These are phyloP conservation scores for Solen grandis DNA, from an alignment of 1,140 invertebrate species.

Conservation along the genomic window DNA sequence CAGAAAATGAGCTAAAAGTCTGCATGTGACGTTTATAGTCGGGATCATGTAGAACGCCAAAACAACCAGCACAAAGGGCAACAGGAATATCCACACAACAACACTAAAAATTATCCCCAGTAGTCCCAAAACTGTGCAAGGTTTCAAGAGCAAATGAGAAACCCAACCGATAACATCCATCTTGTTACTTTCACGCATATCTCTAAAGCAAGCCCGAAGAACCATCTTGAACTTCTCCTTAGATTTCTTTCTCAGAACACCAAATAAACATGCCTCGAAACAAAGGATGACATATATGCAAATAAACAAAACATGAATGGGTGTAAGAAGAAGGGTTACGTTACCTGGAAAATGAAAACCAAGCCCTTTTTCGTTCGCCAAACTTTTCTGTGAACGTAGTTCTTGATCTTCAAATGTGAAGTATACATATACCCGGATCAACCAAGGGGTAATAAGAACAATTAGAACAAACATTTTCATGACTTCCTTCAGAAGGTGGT, in stretches of 20 bases:
- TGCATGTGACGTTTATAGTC: conserved; percentile 26
- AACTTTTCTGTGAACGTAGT: conserved; percentile 9
- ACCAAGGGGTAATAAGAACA: too few species aligned
- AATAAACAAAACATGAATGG: conserved; percentile 26
- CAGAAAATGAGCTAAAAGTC: conserved; percentile 38
- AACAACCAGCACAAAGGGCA: conserved; percentile 22
- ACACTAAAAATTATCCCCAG: too few species aligned
- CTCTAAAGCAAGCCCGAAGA: too few species aligned
- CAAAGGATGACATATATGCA: conserved; percentile 14
- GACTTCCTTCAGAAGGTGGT: too few species aligned
- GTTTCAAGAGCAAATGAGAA: too few species aligned
- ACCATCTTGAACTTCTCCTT: too few species aligned
- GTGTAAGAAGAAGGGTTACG: conserved; percentile 34
- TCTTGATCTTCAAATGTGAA: conserved; percentile 33
- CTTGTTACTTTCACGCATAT: too few species aligned
- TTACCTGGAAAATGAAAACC: conserved; percentile 34
- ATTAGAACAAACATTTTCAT: conserved; percentile 13
- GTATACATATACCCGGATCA: conserved; percentile 30
- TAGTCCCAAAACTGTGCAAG: too few species aligned
- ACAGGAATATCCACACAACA: too few species aligned
- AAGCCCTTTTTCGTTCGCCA: conserved; percentile 13
- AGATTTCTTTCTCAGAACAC: too few species aligned
- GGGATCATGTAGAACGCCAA: conserved; percentile 46
- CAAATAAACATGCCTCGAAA: conserved; percentile 16
- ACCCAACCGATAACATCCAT: too few species aligned